Percentiles rank a stretch among this genome's conserved stretches.
These are phyloP conservation scores for Pseudomyrmex pallidus DNA, from an alignment of 1,140 invertebrate genomes.

Conservation along the genomic window DNA sequence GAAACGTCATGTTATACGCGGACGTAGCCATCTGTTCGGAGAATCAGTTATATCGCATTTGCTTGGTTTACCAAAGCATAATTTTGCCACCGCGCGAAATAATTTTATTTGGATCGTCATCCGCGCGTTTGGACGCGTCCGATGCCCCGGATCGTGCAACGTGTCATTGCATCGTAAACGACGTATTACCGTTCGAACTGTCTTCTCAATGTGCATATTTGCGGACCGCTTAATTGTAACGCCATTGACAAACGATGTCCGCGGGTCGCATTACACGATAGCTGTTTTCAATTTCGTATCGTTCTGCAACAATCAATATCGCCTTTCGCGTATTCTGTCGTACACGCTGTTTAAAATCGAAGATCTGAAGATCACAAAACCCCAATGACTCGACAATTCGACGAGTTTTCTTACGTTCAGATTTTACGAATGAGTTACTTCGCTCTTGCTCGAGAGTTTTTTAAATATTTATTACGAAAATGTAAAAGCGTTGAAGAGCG, in stretches of 20 bases:
- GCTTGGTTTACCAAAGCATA: constrained; percentile 36
- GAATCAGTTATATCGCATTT: constrained; percentile 33
- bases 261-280: constrained; percentile 12
- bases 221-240: not conserved
- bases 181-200: not conserved
- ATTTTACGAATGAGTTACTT: too few relatives aligned
- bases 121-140: not conserved
- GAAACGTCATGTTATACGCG: constrained; percentile 55
- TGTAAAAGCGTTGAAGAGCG: not conserved
- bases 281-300: constrained; percentile 3
- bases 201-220: constrained; percentile 15
- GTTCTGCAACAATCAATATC: not conserved
- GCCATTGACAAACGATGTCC: not conserved
- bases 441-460: not conserved
- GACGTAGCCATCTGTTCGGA: constrained; percentile 28
- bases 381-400: not conserved
- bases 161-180: constrained; percentile 10
- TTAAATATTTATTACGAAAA: too few relatives aligned
- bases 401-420: too few relatives aligned
- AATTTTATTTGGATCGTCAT: constrained; percentile 23
- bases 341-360: not conserved
- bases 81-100: constrained; percentile 24
- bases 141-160: not conserved
- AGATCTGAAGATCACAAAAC: not conserved
- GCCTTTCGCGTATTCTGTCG: not conserved